A percentile compares a stretch with the other conserved stretches of the same genome.
These are phyloP conservation scores for Pterophyllum scalare DNA, from an alignment of 2,113 vertebrate genomes.

Conservation along the genomic window DNA sequence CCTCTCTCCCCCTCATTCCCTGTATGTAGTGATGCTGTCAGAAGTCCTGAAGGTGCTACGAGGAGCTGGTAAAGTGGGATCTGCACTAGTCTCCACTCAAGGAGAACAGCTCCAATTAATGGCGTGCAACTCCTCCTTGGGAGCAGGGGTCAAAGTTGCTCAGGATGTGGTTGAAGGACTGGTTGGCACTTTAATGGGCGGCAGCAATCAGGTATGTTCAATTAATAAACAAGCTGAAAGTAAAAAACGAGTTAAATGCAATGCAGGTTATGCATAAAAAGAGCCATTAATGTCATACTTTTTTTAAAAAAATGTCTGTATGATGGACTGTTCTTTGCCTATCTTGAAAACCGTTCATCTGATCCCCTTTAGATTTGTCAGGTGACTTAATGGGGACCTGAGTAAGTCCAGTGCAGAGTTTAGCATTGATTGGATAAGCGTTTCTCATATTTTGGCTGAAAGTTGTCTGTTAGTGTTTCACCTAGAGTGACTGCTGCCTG, in stretches of 20 bases:
- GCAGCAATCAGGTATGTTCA: slow-evolving; percentile 40
- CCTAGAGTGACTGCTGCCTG: too few relatives aligned
- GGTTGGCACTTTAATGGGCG: slow-evolving; percentile 59
- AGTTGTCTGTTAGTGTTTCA: too few relatives aligned
- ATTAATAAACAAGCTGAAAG: not conserved
- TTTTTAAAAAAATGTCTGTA: not conserved
- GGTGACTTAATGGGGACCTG: not conserved
- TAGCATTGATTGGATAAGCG: not conserved
- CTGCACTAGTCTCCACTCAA: slow-evolving; percentile 74
- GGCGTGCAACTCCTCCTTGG: slow-evolving; percentile 76
- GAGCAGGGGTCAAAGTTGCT: slow-evolving; percentile 66
- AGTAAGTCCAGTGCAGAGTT: not conserved
- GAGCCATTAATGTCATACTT: too few relatives aligned
- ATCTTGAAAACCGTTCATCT: not conserved
- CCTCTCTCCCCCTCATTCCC: not conserved
- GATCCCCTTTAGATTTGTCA: not conserved
- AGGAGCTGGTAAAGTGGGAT: slow-evolving; percentile 80
- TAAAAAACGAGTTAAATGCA: not conserved
- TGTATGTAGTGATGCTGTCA: slow-evolving; percentile 65
- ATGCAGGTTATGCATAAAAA: not conserved
- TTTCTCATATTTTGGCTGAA: not conserved
- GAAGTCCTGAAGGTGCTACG: slow-evolving; percentile 81
- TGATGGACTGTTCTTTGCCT: not conserved
- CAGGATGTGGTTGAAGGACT: slow-evolving; percentile 73
- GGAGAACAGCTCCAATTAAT: slow-evolving; percentile 79